Percentiles rank a stretch among this genome's conserved stretches.
Conservation (phyloP, 2,113 vertebrate genomes). For the Grammomys dolichurus region DNA sequence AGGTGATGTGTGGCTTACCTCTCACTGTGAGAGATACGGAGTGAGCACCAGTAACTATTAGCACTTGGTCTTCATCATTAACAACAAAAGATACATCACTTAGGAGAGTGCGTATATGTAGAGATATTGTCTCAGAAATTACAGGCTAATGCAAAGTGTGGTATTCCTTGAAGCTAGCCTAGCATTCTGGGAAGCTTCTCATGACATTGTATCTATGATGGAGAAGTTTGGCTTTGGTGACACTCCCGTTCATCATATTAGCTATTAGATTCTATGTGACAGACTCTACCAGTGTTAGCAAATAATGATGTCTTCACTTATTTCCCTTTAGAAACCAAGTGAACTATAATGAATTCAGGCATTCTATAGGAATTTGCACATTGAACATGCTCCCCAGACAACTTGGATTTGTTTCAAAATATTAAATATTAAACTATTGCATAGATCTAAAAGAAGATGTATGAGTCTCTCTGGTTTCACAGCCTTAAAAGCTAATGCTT, state of each 20-base stretch:
- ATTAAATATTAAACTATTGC: background rate
- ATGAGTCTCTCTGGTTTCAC: background rate
- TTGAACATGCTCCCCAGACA: background rate
- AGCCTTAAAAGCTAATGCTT: background rate
- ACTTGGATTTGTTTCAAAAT: background rate
- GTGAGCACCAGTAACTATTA: background rate
- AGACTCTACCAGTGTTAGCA: background rate
- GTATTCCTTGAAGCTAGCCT: background rate
- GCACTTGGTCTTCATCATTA: conserved; percentile 39
- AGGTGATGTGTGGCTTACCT: background rate
- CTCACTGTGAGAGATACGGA: background rate
- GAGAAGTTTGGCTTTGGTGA: background rate
- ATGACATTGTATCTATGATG: background rate
- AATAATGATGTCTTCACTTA: background rate
- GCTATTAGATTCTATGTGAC: background rate
- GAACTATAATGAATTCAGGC: background rate
- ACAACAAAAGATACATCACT: background rate
- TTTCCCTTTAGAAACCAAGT: background rate
- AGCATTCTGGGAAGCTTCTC: background rate
- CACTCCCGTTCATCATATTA: background rate
- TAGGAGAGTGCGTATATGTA: background rate
- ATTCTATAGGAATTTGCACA: background rate
- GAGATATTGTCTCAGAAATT: background rate
- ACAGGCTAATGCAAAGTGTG: background rate
- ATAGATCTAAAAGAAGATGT: background rate